Conservation (phyloP, 2,888 invertebrate species). For the Antitype chi region DNA sequence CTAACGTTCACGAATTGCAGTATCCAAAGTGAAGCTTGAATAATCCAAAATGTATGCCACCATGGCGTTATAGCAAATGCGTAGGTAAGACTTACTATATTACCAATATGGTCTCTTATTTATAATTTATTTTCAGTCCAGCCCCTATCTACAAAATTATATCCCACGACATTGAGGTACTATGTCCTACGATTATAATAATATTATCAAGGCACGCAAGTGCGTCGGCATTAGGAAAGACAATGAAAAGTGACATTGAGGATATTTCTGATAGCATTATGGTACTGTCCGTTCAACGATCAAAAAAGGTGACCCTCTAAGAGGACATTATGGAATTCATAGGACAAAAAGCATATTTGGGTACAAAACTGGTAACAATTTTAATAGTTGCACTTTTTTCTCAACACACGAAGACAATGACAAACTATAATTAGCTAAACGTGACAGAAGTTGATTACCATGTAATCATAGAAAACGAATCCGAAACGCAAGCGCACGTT, state of each 20-base stretch:
- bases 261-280: background rate
- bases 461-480: conserved; percentile 42
- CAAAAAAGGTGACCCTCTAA: background rate
- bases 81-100: background rate
- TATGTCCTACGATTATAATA: no score
- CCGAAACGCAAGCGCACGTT: conserved; percentile 27
- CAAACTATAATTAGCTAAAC: conserved; percentile 25
- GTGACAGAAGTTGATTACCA: conserved; percentile 40
- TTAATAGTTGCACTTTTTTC: conserved; percentile 1
- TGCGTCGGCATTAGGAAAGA: background rate
- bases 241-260: conserved; percentile 11
- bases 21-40: background rate
- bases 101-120: background rate
- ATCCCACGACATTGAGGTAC: background rate
- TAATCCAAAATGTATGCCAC: background rate
- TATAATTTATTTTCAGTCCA: background rate
- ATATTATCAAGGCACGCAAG: background rate
- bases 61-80: background rate
- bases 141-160: background rate
- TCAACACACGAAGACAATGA: conserved; percentile 1
- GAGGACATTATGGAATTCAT: background rate
- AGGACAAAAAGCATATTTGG: background rate
- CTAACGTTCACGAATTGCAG: background rate
- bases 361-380: background rate
- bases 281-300: background rate